Percentiles rank a stretch among this genome's conserved stretches.
These are phyloP conservation scores for Bubalus kerabau DNA, from an alignment of 2,113 vertebrate species.

Conservation along the genomic window DNA sequence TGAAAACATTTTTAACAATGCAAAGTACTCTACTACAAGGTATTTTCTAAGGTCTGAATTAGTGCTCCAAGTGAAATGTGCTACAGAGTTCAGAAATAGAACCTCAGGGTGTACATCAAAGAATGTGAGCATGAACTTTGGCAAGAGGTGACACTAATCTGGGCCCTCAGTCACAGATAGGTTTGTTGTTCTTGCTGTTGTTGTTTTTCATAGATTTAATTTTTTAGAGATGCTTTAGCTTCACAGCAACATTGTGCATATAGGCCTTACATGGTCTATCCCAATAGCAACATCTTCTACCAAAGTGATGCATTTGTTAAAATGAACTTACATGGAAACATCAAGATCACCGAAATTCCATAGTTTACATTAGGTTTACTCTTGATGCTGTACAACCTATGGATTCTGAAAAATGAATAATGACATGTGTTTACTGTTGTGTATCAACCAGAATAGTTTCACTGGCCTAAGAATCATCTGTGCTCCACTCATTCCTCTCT, in stretches of 20 bases:
- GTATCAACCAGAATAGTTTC: not conserved
- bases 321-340: not conserved
- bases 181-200: not conserved
- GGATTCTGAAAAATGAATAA: not conserved
- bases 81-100: not conserved
- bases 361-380: not conserved
- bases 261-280: fast-evolving
- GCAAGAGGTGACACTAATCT: not conserved
- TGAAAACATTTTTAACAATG: not conserved
- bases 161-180: not conserved
- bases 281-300: too few species aligned
- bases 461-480: not conserved
- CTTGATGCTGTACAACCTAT: not conserved
- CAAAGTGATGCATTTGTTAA: not conserved
- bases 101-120: not conserved
- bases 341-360: not conserved
- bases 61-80: not conserved
- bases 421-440: not conserved
- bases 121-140: not conserved
- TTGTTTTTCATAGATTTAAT: not conserved
- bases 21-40: not conserved
- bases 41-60: not conserved
- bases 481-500: not conserved
- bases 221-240: not conserved
- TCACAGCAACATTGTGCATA: not conserved